Evolutionary conservation across 1,140 invertebrate species (phyloP), one percentile per base, ranked within the genome.

Genomic region (Hycleus cichorii): DNA sequence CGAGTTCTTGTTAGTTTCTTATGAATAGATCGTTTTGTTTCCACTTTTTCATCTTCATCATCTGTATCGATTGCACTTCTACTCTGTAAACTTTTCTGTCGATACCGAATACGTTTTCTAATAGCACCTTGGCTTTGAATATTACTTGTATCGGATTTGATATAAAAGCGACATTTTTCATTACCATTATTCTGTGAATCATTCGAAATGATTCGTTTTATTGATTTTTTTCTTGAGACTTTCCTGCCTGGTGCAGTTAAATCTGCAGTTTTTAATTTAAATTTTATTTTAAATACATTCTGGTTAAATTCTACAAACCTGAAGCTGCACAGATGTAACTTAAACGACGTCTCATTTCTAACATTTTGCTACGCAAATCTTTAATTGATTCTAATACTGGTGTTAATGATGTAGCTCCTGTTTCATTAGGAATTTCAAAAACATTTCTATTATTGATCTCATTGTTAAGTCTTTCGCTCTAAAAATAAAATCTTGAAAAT

Each of bases 391-490:
- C 65, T 44, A 59, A 63, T 11, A 57, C 57, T 3, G 54, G 47
- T 18, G 25, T 59, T 48, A 47, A 47, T n/a, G 44, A 55, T 11
- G 40, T 0, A 27, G 51, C 51, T 11, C 51, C 51, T 9, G 3
- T 10, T 46, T 53, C 51, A 26, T 32, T 12, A 27, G 45, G 32
- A 27, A n/a, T n/a, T n/a, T 53, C 51, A 38, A 44, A 53, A 27
- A 53, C 42, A 9, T 55, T 55, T 25, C 53, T 38, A 39, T 44
- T 44, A 2, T 45, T 43, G 5, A 63, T 42, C 8, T 57, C 57
- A 42, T 50, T 58, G 39, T 76, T 69, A 12, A 77, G 58, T 58
- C 69, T 64, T 59, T 76, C 72, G 5, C 73, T 72, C 76, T 77
- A 57, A 53, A 66, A 66, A 59, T 46, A 62, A 32, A 45, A 52